phyloP scores from a whole-genome alignment of 92 coral and sea anemone species.

The Palythoa grandiflora region DNA sequence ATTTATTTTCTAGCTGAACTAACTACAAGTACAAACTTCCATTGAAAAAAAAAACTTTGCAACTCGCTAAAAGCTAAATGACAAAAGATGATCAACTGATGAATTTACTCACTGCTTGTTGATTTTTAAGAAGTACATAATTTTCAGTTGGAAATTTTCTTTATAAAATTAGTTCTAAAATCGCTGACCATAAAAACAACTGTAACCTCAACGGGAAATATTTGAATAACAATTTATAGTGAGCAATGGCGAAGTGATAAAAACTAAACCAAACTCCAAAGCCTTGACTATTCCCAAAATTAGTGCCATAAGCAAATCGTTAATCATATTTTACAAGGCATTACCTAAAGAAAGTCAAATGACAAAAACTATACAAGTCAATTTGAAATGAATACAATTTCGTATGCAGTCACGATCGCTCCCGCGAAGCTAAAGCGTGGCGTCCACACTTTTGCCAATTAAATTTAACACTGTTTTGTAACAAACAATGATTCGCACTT shows the following conservation, averaged over 20 bases:
- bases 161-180: no score
- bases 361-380: constrained; percentile 8
- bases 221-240: no score
- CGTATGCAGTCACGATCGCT: background rate
- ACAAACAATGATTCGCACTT: constrained; percentile 10
- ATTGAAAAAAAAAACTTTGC: no score
- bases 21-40: no score
- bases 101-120: no score
- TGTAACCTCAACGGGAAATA: no score
- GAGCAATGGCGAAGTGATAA: background rate
- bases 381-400: constrained; percentile 10
- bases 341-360: constrained; percentile 13
- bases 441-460: background rate
- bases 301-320: background rate
- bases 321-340: background rate
- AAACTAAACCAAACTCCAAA: background rate
- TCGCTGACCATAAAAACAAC: no score
- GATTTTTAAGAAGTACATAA: no score
- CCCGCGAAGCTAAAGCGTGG: background rate
- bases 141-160: no score
- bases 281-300: background rate
- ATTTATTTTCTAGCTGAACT: no score
- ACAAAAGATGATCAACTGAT: no score
- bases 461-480: constrained; percentile 8
- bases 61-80: no score